Evolutionary conservation across 1,140 invertebrate genomes (phyloP).

Genomic region (Pinna nobilis): DNA sequence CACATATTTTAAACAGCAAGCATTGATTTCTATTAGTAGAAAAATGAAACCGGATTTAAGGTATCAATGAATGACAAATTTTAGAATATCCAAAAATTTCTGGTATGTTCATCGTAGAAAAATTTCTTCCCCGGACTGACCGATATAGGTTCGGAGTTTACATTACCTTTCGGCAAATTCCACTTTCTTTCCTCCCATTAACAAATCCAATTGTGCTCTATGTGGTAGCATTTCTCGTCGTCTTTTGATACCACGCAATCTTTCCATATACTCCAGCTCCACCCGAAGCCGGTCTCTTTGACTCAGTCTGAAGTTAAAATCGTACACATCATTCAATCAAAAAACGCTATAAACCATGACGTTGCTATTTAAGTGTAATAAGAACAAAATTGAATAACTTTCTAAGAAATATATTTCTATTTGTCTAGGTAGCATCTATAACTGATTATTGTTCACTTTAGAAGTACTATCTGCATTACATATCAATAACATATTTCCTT

Average conservation of each 20-base stretch:
- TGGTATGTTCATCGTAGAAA: neutral
- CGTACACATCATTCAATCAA: too few species aligned
- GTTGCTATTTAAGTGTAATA: too few species aligned
- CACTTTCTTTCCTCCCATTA: conserved; percentile 69
- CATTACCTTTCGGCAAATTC: conserved; percentile 66
- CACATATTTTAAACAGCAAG: too few species aligned
- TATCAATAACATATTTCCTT: neutral
- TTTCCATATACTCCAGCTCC: conserved; percentile 66
- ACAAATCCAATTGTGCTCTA: conserved; percentile 63
- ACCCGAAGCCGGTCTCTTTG: conserved; percentile 66
- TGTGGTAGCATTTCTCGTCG: conserved; percentile 65
- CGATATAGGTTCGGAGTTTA: neutral
- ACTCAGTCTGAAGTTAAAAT: conserved; percentile 38
- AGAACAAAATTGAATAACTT: too few species aligned
- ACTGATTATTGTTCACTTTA: too few species aligned
- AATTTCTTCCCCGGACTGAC: neutral
- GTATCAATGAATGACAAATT: too few species aligned
- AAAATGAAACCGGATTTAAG: neutral
- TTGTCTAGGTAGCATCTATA: too few species aligned
- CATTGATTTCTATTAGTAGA: too few species aligned
- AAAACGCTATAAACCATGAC: too few species aligned
- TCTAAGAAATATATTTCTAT: too few species aligned
- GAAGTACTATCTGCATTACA: too few species aligned
- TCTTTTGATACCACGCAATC: conserved; percentile 59
- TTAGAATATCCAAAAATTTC: too few species aligned